Evolutionary conservation across 2,113 vertebrate species (phyloP).

Genomic region (Ceuthmochares aereus): DNA sequence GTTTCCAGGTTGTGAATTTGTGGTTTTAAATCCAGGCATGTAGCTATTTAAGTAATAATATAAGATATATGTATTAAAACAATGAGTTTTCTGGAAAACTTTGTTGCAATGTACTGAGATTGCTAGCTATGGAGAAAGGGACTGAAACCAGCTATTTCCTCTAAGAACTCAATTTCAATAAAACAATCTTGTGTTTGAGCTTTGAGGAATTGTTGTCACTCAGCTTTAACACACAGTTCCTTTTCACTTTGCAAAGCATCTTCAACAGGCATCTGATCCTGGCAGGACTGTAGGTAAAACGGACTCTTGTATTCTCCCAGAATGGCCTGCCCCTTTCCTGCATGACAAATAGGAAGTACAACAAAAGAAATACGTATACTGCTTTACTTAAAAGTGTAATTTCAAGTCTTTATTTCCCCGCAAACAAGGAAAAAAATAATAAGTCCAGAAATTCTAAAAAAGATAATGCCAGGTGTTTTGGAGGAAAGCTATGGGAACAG

Average conservation of each 20-base stretch:
- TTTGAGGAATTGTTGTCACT: background rate
- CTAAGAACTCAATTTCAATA: background rate
- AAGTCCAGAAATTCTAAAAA: conserved; percentile 60
- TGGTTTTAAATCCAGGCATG: conserved; percentile 4
- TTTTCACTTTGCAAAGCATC: background rate
- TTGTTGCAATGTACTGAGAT: background rate
- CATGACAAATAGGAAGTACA: background rate
- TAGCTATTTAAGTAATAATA: background rate
- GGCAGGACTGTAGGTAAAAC: background rate
- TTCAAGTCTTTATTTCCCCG: conserved; percentile 16
- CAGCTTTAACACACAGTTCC: background rate
- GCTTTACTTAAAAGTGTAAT: background rate
- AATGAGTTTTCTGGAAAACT: background rate
- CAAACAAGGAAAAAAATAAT: background rate
- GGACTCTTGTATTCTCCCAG: background rate
- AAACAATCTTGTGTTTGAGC: background rate
- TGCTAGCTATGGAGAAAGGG: background rate
- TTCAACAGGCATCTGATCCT: background rate
- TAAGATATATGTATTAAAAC: background rate
- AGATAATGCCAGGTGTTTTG: conserved; percentile 61
- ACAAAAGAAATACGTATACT: background rate
- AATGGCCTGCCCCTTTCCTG: background rate
- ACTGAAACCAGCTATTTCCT: background rate
- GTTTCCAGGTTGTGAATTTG: conserved; percentile 32
- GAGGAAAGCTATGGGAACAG: conserved; percentile 61